Percentiles rank a stretch among this genome's conserved stretches.
Conservation (phyloP, 1,140 invertebrate genomes). For the Macrostomum lignano region DNA sequence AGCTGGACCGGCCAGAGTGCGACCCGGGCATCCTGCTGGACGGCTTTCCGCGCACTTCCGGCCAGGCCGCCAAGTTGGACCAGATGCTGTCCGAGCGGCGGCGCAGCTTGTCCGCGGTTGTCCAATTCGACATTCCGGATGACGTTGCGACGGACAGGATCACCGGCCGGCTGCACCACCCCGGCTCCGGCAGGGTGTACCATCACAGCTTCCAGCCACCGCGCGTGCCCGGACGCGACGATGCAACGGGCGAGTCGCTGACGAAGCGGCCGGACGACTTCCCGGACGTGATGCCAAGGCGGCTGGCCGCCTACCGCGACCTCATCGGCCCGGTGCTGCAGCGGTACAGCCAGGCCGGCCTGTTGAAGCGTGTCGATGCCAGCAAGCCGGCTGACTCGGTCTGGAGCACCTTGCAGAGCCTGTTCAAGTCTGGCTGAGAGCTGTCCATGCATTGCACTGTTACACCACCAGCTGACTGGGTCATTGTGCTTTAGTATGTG, state of each 20-base stretch:
- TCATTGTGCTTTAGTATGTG: too few species aligned
- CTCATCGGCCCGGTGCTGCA: slow-evolving; percentile 49
- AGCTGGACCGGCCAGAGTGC: slow-evolving; percentile 66
- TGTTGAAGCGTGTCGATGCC: too few species aligned
- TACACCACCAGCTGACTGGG: too few species aligned
- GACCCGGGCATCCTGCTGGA: slow-evolving; percentile 74
- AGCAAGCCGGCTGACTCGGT: too few species aligned
- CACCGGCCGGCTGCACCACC: slow-evolving; percentile 66
- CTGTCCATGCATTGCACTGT: too few species aligned
- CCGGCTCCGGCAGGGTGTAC: slow-evolving; percentile 62
- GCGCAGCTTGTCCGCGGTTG: slow-evolving; percentile 53
- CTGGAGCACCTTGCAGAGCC: too few species aligned
- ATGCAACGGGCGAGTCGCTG: slow-evolving; percentile 32
- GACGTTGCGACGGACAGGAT: slow-evolving; percentile 62
- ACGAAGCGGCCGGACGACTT: slow-evolving; percentile 1
- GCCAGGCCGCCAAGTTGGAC: slow-evolving; percentile 55
- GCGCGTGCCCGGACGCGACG: slow-evolving; percentile 64
- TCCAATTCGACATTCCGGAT: slow-evolving; percentile 77
- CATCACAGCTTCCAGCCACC: slow-evolving; percentile 87
- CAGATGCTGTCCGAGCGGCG: slow-evolving; percentile 30
- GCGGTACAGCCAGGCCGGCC: slow-evolving; percentile 43
- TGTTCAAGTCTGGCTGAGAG: too few species aligned
- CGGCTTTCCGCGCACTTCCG: slow-evolving; percentile 73
- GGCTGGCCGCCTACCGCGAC: slow-evolving; percentile 46
- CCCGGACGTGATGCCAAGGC: slow-evolving; percentile 23